Evolutionary conservation across 2,888 invertebrate genomes (phyloP).

Genomic region (Oxycera nigricornis): DNA sequence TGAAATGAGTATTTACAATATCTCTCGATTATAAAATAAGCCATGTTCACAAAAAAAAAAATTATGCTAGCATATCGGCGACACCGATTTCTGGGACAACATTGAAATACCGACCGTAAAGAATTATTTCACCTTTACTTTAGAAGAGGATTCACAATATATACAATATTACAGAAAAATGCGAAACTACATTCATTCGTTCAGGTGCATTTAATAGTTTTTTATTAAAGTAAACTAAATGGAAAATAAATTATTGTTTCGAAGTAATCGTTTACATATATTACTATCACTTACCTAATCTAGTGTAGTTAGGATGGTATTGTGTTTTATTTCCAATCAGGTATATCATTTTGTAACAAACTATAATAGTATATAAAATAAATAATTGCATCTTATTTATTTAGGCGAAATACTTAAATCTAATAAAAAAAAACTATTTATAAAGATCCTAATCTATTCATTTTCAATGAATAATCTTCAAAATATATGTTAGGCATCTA

Average conservation of each 20-base stretch:
- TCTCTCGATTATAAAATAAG: too few species aligned
- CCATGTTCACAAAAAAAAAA: too few species aligned
- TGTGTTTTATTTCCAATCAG: conserved; percentile 22
- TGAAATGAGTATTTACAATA: too few species aligned
- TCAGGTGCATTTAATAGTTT: conserved; percentile 9
- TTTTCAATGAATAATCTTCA: background rate
- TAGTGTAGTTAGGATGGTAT: background rate
- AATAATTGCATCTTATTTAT: conserved; percentile 20
- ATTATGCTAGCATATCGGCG: too few species aligned
- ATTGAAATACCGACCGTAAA: too few species aligned
- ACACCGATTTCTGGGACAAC: too few species aligned
- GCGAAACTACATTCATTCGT: background rate
- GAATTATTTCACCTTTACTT: too few species aligned
- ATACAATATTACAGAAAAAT: too few species aligned
- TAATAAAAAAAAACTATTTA: background rate
- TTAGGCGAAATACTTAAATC: conserved; percentile 14
- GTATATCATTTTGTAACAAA: conserved; percentile 18
- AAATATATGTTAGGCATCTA: background rate
- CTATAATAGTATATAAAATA: conserved; percentile 28
- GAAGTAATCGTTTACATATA: conserved; percentile 25
- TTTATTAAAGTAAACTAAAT: conserved; percentile 18
- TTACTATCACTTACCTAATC: conserved; percentile 1
- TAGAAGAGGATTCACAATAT: too few species aligned
- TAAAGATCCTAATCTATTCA: background rate
- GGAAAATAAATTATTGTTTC: conserved; percentile 24